phyloP scores from a whole-genome alignment of 2,888 invertebrate genomes.

The Baronia brevicornis region DNA sequence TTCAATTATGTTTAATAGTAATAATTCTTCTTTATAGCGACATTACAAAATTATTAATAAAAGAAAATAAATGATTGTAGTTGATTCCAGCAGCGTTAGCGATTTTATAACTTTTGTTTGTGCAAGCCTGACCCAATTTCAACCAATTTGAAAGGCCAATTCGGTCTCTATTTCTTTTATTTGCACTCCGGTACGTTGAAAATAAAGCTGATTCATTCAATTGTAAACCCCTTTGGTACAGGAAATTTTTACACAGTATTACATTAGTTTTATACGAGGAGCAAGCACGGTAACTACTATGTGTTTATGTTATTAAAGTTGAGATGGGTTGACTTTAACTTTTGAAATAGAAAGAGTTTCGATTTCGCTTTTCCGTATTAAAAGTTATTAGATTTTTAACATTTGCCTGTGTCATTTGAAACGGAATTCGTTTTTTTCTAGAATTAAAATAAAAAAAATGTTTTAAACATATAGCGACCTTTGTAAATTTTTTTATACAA shows the following conservation, averaged over 20 bases:
- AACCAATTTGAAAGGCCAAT: conserved; percentile 64
- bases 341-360: too few relatives aligned
- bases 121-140: conserved; percentile 63
- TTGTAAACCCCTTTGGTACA: conserved; percentile 32
- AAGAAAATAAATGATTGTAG: conserved; percentile 37
- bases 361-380: too few relatives aligned
- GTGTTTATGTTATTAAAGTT: neutral
- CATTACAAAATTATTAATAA: conserved; percentile 25
- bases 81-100: conserved; percentile 39
- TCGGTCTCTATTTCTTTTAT: conserved; percentile 60
- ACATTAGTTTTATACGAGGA: conserved; percentile 1
- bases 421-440: too few relatives aligned
- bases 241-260: conserved; percentile 5
- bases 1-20: too few relatives aligned
- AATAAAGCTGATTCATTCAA: conserved; percentile 51
- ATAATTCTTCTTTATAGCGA: too few relatives aligned
- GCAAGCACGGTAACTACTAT: too few relatives aligned
- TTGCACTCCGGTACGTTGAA: conserved; percentile 54
- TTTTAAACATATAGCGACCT: too few relatives aligned
- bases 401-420: too few relatives aligned
- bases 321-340: too few relatives aligned
- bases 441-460: too few relatives aligned
- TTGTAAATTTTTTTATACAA: too few relatives aligned
- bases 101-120: conserved; percentile 55
- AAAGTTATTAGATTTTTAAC: too few relatives aligned